A percentile compares a stretch with the other conserved stretches of the same genome.
These are phyloP conservation scores for Mormoops blainvillei DNA, from an alignment of 2,113 vertebrate species.

Conservation along the genomic window DNA sequence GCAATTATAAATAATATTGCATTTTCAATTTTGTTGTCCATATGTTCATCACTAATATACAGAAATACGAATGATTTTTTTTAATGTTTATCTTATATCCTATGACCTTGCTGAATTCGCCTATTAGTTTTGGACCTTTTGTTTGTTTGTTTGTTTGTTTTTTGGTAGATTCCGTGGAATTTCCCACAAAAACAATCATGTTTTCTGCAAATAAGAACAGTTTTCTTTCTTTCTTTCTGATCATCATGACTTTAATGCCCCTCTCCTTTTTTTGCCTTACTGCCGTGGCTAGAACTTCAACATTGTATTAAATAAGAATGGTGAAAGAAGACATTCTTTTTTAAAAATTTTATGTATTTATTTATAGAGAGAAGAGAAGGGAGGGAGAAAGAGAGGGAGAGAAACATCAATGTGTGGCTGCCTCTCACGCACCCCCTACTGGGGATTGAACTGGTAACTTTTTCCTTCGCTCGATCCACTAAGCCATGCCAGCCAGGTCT, in stretches of 20 bases:
- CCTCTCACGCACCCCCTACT: too few species aligned
- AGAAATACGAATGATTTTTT: slow-evolving; percentile 26
- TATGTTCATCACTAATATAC: background rate
- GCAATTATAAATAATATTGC: background rate
- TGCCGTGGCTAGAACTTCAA: background rate
- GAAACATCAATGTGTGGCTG: too few species aligned
- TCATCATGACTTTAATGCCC: background rate
- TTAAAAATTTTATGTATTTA: too few species aligned
- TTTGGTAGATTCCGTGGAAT: background rate
- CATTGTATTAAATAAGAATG: background rate
- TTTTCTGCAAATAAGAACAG: background rate
- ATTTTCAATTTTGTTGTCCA: background rate
- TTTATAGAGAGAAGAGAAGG: too few species aligned
- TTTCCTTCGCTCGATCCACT: too few species aligned
- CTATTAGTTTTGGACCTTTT: background rate
- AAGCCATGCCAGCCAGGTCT: too few species aligned
- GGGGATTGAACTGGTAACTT: too few species aligned
- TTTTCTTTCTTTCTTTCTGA: background rate
- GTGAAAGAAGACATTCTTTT: background rate
- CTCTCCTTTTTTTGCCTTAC: background rate
- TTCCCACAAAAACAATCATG: background rate
- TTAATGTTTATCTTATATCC: background rate
- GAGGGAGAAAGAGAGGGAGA: too few species aligned
- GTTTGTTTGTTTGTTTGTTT: too few species aligned
- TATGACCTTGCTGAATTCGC: background rate